Base-by-base conservation (phyloP, 2,797 vertebrate genomes). In the Tragelaphus eurycerus region DNA sequence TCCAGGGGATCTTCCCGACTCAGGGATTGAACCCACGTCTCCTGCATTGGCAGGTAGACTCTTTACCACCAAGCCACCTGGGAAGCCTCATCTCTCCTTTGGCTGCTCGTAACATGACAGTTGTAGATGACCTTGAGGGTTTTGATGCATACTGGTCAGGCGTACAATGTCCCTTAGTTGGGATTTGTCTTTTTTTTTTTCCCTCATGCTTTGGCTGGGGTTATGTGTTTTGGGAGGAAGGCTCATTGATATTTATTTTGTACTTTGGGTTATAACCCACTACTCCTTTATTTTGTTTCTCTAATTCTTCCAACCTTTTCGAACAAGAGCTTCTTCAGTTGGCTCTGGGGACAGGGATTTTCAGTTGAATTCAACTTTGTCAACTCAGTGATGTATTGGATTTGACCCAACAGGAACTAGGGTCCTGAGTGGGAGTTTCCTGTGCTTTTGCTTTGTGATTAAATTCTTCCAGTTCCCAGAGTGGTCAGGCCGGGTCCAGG, bases 71-170 rank as follows among this genome's bases (percentile, higher is more conserved):
- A 34, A 74, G 71, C 3, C 71, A 43, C 71, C 38, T 25, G 6
- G 21, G 38, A 74, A 7, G 12, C 34, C 23, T 43, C 71, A 25
- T 1, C 34, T 74, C 34, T 71, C 64, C 34, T 38, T 71, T 71
- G 34, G 34, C 64, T 71, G 11, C 64, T 1, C 0, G 2, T 38
- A 71, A 38, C 34, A 38, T 38, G 64, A 38, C 5, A 1, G 7
- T 25, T 86, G 82, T 85, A 78, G 34, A 50, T 82, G 19, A 78
- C 55, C 43, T 52, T 34, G 15, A 43, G 8, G 16, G 17, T 48
- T 87, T n/a, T 46, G 60, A 52, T 76, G 29, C 23, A 19, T 10
- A n/a, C 11, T 7, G 23, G 1, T 50, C 25, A 29, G 6, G 9
- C 14, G 2, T 52, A 92, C 76, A 90, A 15, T 29, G 12, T 27